Percentiles rank a stretch among this genome's conserved stretches.
Conservation (phyloP, 2,888 invertebrate genomes). For the Chrysina gloriosa region DNA sequence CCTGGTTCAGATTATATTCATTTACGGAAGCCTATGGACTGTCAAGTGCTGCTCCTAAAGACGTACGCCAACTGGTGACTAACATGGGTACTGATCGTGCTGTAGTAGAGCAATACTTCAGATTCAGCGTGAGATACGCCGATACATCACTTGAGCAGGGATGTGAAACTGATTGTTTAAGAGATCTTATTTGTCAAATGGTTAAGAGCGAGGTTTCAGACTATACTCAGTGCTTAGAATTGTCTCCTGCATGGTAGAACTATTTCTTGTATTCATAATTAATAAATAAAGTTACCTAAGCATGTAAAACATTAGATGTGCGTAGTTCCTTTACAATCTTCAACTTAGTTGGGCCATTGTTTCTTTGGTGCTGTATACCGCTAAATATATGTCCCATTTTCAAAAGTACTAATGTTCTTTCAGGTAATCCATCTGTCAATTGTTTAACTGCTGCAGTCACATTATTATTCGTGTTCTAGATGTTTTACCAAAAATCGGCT, state of each 20-base stretch:
- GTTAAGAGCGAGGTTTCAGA: slow-evolving; percentile 33
- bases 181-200: slow-evolving; percentile 31
- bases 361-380: too few species aligned
- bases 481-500: too few species aligned
- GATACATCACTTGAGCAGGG: slow-evolving; percentile 36
- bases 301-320: not conserved
- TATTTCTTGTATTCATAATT: not conserved
- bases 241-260: slow-evolving; percentile 22
- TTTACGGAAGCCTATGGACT: slow-evolving; percentile 77
- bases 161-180: slow-evolving; percentile 34
- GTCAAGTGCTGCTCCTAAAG: slow-evolving; percentile 70
- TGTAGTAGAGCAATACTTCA: slow-evolving; percentile 31
- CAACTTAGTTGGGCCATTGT: too few species aligned
- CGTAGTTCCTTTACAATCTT: too few species aligned
- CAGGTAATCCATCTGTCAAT: too few species aligned
- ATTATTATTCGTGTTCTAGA: too few species aligned
- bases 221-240: slow-evolving; percentile 31
- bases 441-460: too few species aligned
- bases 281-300: not conserved
- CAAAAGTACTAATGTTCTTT: too few species aligned
- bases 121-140: slow-evolving; percentile 35
- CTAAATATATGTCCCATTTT: too few species aligned
- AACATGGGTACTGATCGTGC: slow-evolving; percentile 65
- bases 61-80: slow-evolving; percentile 72
- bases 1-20: slow-evolving; percentile 80